Evolutionary conservation across 2,113 vertebrate genomes (phyloP), one percentile per base, ranked within the genome.

Genomic region (Isichthys henryi): DNA sequence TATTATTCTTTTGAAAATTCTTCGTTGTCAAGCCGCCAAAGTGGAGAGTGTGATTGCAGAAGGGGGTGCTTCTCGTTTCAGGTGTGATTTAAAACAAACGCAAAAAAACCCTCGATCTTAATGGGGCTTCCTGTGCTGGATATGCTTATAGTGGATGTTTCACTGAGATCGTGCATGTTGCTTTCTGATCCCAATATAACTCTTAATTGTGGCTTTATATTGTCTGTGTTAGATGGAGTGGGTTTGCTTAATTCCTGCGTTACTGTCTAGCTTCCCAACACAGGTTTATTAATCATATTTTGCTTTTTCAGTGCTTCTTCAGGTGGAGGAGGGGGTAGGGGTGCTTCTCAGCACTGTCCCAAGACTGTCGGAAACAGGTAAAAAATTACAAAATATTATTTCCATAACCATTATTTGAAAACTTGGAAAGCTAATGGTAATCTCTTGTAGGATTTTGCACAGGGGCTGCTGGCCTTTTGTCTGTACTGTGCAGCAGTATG

Each of bases 41-140:
- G 98, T 99, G 98, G 98, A 99, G 98, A 99, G 98, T 99, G 98
- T 97, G 98, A 99, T 99, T 97, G 97, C 97, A 99, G 98, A 99
- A 99, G 98, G 98, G 98, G 98, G 98, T 98, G 98, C 98, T 99
- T 99, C 98, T 99, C 98, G 98, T 99, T 99, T 99, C 98, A 99
- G 98, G 98, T 99, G 91, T 88, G 88, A 23, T 62, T 46, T 48
- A 74, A 62, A 62, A 62, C 21, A 9, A 5, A 15, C 5, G 0
- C 5, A 58, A 58, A 66, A 15, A 10, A 31, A 17, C n/a, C 86
- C 43, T 45, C 87, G 45, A 17, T 70, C 56, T 15, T 49, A 58
- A 31, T 43, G 45, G 31, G 31, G 49, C 50, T 17, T 56, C 31
- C 31, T 52, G 49, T 39, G 49, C 17, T 31, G 19, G 21, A 31